These are phyloP conservation scores for Ictidomys tridecemlineatus DNA, from an alignment of 2,113 vertebrate genomes.

Conservation along the genomic window DNA sequence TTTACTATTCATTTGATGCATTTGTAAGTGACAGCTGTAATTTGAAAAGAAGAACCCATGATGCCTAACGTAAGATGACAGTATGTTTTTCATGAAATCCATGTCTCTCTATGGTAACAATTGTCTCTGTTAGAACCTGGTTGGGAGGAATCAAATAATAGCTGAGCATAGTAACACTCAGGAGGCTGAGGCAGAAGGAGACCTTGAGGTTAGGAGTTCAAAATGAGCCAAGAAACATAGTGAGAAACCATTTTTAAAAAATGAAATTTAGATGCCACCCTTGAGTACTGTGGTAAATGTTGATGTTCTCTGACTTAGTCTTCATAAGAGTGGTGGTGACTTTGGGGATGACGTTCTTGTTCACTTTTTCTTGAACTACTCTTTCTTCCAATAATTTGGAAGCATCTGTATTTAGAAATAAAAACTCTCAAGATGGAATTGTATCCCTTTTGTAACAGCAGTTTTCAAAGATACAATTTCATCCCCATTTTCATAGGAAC, in stretches of 20 bases:
- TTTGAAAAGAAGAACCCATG: background rate
- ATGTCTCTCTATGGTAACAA: background rate
- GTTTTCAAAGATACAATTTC: background rate
- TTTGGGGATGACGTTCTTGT: background rate
- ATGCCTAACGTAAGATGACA: background rate
- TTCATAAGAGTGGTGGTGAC: background rate
- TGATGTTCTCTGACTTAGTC: background rate
- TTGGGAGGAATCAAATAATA: background rate
- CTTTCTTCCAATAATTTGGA: background rate
- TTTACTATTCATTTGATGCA: background rate
- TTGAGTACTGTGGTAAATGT: background rate
- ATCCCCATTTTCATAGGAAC: background rate
- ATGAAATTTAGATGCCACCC: background rate
- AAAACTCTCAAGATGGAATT: background rate
- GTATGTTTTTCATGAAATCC: background rate
- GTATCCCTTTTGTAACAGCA: background rate
- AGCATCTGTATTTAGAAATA: background rate
- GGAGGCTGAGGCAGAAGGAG: background rate
- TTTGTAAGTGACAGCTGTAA: background rate
- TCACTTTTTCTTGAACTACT: background rate
- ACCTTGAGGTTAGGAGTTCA: background rate
- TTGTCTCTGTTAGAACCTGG: background rate
- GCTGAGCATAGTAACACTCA: too few relatives aligned
- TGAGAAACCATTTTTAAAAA: too few relatives aligned
- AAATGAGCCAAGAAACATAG: background rate